Conservation (phyloP, 2,888 invertebrate species). For the Xanthia togata region DNA sequence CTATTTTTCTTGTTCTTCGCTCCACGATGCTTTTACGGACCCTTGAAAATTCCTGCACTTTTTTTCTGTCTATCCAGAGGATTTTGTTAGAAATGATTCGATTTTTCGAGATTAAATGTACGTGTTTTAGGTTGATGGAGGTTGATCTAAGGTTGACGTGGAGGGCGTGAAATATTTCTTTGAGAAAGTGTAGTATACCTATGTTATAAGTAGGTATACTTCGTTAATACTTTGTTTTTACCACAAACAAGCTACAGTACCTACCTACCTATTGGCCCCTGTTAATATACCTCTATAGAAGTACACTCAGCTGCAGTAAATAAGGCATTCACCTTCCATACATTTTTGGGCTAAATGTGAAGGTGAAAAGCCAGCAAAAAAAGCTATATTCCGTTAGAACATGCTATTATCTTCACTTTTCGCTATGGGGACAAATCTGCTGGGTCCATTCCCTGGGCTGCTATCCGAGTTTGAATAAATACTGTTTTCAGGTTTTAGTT, state of each 20-base stretch:
- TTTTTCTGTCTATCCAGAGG: constrained; percentile 42
- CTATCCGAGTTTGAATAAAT: no score
- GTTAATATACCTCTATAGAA: no score
- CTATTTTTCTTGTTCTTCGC: constrained; percentile 76
- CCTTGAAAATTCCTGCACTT: constrained; percentile 56
- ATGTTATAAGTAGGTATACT: not conserved
- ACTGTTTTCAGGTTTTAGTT: no score
- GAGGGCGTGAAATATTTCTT: not conserved
- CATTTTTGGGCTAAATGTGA: no score
- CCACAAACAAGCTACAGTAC: not conserved
- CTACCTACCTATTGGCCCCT: no score
- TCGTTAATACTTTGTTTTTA: not conserved
- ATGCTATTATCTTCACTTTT: no score
- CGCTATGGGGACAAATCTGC: no score
- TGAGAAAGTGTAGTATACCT: not conserved
- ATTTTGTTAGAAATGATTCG: constrained; percentile 49
- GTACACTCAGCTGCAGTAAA: no score
- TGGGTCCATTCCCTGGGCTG: no score
- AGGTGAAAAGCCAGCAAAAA: no score
- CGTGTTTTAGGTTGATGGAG: constrained; percentile 15
- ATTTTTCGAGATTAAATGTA: constrained; percentile 17
- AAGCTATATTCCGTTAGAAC: no score
- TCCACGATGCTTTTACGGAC: constrained; percentile 66
- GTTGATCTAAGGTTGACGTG: constrained; percentile 6
- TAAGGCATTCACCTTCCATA: no score